Conservation (phyloP, 2,888 invertebrate species). For the Oscheius sp. region DNA sequence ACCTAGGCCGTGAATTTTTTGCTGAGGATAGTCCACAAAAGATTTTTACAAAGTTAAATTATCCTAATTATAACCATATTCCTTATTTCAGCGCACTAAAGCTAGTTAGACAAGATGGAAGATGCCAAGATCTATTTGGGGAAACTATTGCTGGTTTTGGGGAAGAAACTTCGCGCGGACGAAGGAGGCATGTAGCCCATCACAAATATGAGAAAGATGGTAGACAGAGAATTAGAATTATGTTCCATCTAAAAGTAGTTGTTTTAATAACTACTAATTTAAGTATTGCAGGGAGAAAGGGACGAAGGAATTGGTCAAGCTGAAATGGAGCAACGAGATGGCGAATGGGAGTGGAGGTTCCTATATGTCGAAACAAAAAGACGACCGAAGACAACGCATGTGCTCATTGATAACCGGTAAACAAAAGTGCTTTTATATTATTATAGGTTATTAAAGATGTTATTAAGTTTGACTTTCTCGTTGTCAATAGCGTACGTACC, state of each 20-base stretch:
- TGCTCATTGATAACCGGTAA: slow-evolving; percentile 65
- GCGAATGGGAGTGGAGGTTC: slow-evolving; percentile 52
- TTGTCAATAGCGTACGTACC: too few relatives aligned
- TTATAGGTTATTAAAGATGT: neutral
- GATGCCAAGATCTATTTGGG: slow-evolving; percentile 64
- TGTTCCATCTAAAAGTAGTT: slow-evolving; percentile 62
- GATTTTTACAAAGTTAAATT: slow-evolving; percentile 53
- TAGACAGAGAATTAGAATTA: slow-evolving; percentile 61
- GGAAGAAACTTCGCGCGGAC: slow-evolving; percentile 54
- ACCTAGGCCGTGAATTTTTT: slow-evolving; percentile 60
- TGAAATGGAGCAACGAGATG: slow-evolving; percentile 63
- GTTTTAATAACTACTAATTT: neutral
- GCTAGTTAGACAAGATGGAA: slow-evolving; percentile 57
- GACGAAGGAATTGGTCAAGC: slow-evolving; percentile 62
- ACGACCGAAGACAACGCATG: slow-evolving; percentile 52
- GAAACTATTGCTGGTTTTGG: slow-evolving; percentile 57
- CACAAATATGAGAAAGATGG: slow-evolving; percentile 64
- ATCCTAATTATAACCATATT: neutral
- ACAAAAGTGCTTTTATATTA: neutral
- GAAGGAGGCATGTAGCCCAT: slow-evolving; percentile 59
- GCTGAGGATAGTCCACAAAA: slow-evolving; percentile 61
- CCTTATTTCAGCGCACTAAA: slow-evolving; percentile 41
- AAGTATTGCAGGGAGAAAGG: slow-evolving; percentile 49
- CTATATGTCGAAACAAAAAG: slow-evolving; percentile 58
- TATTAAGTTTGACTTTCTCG: too few relatives aligned